Conservation (phyloP, 2,113 vertebrate species). For the Isichthys henryi region DNA sequence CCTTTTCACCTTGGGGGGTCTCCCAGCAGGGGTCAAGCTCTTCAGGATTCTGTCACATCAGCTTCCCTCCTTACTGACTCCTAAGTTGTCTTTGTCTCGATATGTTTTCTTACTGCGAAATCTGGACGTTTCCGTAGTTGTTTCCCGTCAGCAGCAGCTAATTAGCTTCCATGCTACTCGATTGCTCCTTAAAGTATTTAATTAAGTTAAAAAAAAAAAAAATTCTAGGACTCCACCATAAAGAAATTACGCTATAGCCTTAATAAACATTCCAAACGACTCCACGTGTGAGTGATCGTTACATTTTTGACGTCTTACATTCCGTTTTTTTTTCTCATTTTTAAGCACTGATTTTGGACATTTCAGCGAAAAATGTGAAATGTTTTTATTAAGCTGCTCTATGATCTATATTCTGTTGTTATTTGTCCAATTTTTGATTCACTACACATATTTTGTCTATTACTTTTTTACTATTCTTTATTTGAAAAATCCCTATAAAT, state of each 20-base stretch:
- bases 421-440: background rate
- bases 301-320: background rate
- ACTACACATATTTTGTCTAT: no score
- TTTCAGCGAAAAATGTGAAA: background rate
- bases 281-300: background rate
- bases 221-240: background rate
- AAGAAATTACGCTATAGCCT: background rate
- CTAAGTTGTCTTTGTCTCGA: background rate
- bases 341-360: background rate
- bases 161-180: background rate
- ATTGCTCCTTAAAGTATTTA: background rate
- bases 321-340: background rate
- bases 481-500: background rate
- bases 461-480: background rate
- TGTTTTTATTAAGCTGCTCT: background rate
- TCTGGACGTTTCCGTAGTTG: background rate
- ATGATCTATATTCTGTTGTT: background rate
- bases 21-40: conserved; percentile 50
- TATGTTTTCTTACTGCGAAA: background rate
- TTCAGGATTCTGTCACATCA: conserved; percentile 9
- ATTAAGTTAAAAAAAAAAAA: no score
- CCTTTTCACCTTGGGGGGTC: conserved; percentile 60
- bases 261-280: background rate
- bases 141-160: background rate
- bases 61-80: background rate